Conservation (phyloP, 2,888 invertebrate genomes). For the Ochropleura plecta region DNA sequence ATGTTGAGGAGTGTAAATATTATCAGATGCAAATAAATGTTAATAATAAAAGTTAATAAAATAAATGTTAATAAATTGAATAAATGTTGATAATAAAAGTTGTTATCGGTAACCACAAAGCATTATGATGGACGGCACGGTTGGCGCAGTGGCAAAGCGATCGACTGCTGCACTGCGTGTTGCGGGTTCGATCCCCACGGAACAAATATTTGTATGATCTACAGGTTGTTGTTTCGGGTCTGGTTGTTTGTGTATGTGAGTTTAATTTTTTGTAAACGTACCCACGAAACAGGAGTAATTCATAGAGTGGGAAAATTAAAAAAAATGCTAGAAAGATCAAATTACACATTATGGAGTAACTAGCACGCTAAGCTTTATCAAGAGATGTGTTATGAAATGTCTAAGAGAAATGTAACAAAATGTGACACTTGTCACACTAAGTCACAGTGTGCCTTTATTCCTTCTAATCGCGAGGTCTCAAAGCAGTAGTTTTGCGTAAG, state of each 20-base stretch:
- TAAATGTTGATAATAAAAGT: conserved; percentile 4
- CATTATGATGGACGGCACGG: neutral
- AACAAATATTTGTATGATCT: too few relatives aligned
- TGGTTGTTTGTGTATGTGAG: too few relatives aligned
- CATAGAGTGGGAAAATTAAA: too few relatives aligned
- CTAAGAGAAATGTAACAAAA: neutral
- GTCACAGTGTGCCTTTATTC: neutral
- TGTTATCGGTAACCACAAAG: neutral
- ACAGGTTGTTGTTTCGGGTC: too few relatives aligned
- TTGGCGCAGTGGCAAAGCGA: too few relatives aligned
- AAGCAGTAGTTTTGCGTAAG: conserved; percentile 35
- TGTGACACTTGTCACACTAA: neutral
- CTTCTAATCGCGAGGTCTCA: neutral
- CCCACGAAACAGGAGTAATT: too few relatives aligned
- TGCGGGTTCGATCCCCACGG: too few relatives aligned
- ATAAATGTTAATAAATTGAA: too few relatives aligned
- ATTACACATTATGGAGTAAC: neutral
- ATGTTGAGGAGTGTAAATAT: conserved; percentile 23
- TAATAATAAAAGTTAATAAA: conserved; percentile 12
- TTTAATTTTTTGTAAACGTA: too few relatives aligned
- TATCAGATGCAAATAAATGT: conserved; percentile 22
- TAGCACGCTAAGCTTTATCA: neutral
- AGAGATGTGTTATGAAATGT: neutral
- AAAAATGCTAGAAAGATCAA: too few relatives aligned
- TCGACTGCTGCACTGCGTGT: too few relatives aligned